phyloP scores from a whole-genome alignment of 2,113 vertebrate species.

The Anoura caudifer region DNA sequence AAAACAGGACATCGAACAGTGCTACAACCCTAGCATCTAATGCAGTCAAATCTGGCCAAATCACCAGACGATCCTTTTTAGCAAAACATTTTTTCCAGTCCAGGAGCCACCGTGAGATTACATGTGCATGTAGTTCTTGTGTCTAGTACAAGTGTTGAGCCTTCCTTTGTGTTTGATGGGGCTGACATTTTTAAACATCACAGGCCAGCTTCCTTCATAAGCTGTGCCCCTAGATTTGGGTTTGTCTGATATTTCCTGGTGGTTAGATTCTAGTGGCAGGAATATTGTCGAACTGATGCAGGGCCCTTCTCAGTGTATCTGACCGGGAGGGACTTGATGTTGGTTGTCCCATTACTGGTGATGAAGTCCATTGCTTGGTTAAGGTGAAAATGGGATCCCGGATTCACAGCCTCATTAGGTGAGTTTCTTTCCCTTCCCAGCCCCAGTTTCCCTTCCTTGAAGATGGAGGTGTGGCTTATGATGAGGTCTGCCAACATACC shows the following conservation, averaged over 20 bases:
- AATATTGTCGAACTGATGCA: background rate
- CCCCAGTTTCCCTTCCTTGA: background rate
- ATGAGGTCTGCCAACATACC: background rate
- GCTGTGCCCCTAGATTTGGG: background rate
- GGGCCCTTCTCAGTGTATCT: fast-evolving
- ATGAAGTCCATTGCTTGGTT: background rate
- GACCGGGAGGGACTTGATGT: fast-evolving
- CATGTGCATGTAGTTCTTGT: background rate
- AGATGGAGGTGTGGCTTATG: background rate
- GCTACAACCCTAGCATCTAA: background rate
- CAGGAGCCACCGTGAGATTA: background rate
- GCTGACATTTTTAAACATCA: background rate
- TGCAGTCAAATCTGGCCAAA: background rate
- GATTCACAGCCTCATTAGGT: background rate
- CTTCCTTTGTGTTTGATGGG: background rate
- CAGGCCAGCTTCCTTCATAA: background rate
- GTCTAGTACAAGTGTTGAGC: background rate
- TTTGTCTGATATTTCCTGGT: background rate
- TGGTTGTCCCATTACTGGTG: background rate
- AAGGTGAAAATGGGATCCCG: background rate
- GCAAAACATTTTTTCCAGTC: background rate
- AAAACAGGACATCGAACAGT: background rate
- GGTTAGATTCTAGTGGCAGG: background rate
- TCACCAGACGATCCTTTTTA: background rate
- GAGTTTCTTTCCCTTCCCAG: background rate